Evolutionary conservation across 2,113 vertebrate species (phyloP).

Genomic region (Crocuta crocuta): DNA sequence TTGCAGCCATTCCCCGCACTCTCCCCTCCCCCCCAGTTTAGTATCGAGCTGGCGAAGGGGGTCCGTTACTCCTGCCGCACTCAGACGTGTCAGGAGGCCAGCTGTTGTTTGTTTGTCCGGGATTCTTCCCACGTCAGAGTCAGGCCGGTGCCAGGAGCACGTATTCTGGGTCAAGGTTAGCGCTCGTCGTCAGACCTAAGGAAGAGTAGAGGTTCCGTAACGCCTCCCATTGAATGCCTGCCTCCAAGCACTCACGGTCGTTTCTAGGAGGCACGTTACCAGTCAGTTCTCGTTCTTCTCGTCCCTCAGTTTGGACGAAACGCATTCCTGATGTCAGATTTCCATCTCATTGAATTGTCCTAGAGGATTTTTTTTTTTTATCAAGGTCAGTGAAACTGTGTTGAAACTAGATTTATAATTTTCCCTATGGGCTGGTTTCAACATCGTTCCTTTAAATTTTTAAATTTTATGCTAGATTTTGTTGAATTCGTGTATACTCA

Average conservation of each 20-base stretch:
- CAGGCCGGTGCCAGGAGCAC: not conserved
- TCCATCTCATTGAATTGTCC: not conserved
- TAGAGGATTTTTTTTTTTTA: not conserved
- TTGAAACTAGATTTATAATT: not conserved
- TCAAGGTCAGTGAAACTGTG: not conserved
- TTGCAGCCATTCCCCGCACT: not conserved
- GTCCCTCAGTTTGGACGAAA: not conserved
- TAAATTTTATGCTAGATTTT: conserved; percentile 34
- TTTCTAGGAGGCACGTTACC: not conserved
- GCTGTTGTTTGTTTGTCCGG: not conserved
- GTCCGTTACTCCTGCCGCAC: not conserved
- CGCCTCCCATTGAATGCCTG: not conserved
- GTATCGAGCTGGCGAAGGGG: not conserved
- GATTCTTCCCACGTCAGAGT: not conserved
- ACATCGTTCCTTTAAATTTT: conserved; percentile 9
- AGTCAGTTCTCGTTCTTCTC: not conserved
- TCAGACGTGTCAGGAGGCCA: not conserved
- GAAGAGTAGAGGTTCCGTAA: not conserved
- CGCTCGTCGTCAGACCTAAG: not conserved
- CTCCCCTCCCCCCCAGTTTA: not conserved
- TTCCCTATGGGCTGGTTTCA: not conserved
- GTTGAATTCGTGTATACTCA: not conserved
- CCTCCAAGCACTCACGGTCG: not conserved
- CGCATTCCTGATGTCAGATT: not conserved
- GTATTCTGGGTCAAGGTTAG: not conserved